Evolutionary conservation across 2,888 invertebrate genomes (phyloP), one percentile per base, ranked within the genome.

Genomic region (Stratiomys singularior): DNA sequence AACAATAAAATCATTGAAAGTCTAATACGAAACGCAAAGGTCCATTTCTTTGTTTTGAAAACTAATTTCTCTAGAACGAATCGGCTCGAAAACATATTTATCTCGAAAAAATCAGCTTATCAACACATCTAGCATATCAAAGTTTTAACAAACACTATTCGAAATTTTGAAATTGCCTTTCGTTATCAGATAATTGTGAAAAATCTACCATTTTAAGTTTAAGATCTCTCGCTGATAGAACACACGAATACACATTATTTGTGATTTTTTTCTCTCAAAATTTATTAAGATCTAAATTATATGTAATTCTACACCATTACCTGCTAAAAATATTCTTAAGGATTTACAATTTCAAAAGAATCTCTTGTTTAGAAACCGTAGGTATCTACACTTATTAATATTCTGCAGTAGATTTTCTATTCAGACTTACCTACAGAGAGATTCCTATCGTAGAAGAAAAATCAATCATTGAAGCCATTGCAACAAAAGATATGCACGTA

Each of bases 231-330:
- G 5, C 27, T 1, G 63, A 63, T 63, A 58, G 2, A 58, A 23
- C 58, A 58, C 58, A 11, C 58, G 11, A 11, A 21, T 58, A 21
- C 58, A 11, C 18, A 56, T 13, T 11, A 56, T n/a, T n/a, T n/a
- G n/a, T n/a, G n/a, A 9, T 21, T 66, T 66, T 18, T 66, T 37
- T 18, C 37, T 3, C 60, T 46, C 46, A 21, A 25, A 25, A 74
- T 74, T 21, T 18, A 74, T 74, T 58, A 37, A 37, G 60, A 74
- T 74, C 74, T n/a, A 60, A 74, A 74, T 74, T 30, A 21, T 58
- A 9, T 58, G 74, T 74, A 60, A 60, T 60, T 47, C 71, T 72
- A 72, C 71, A 72, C 71, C 69, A 69, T 69, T 69, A 69, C 69
- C 47, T 56, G 28, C 21, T 52, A 2, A 72, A 52, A 23, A 0